These are phyloP conservation scores for Teleiodes luculella DNA, from an alignment of 2,888 invertebrate genomes.

Conservation along the genomic window DNA sequence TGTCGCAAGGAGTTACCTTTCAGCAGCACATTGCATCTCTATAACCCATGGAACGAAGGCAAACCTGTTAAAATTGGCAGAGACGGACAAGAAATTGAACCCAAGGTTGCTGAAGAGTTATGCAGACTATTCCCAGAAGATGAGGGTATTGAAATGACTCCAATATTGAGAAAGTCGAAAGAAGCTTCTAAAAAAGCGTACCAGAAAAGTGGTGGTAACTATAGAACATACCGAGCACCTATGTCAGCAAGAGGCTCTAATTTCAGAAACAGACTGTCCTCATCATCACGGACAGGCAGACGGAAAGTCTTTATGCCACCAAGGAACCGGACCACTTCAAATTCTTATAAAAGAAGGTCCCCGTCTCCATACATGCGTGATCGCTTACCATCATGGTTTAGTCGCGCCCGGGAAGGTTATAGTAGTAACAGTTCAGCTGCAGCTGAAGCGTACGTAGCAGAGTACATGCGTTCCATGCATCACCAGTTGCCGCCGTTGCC, in stretches of 20 bases:
- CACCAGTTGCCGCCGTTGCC: constrained; percentile 91
- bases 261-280: constrained; percentile 74
- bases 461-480: constrained; percentile 93
- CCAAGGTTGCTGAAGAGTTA: constrained; percentile 94
- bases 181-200: constrained; percentile 85
- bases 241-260: constrained; percentile 60
- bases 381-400: constrained; percentile 81
- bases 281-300: constrained; percentile 67
- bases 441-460: constrained; percentile 92
- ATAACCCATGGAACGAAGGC: constrained; percentile 98
- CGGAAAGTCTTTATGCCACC: constrained; percentile 82
- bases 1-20: constrained; percentile 96
- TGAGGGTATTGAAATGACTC: constrained; percentile 92
- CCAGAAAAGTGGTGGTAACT: constrained; percentile 72
- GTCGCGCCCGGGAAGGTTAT: constrained; percentile 69
- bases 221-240: constrained; percentile 71
- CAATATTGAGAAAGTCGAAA: constrained; percentile 90
- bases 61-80: constrained; percentile 99
- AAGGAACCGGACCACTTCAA: constrained; percentile 79
- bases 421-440: constrained; percentile 73
- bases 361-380: constrained; percentile 80
- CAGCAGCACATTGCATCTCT: constrained; percentile 92
- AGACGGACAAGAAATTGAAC: constrained; percentile 99
- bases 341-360: constrained; percentile 77
- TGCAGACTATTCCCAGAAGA: constrained; percentile 97